These are phyloP conservation scores for Cossypha niveicapilla DNA, from an alignment of 2,797 vertebrate species.

Conservation along the genomic window DNA sequence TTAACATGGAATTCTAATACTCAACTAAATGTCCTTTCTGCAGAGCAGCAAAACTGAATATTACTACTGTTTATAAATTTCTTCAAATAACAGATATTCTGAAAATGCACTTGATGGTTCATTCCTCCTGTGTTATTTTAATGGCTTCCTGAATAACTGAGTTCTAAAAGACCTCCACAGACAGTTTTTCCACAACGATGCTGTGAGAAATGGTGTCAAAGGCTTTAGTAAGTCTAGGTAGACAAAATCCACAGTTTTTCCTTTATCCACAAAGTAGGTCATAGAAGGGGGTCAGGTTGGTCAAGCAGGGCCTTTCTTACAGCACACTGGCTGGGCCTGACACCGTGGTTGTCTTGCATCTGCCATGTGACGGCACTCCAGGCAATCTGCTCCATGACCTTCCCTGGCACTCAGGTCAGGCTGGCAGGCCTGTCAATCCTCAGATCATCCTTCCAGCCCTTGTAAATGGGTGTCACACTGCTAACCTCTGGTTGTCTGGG, in stretches of 20 bases:
- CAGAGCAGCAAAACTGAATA: not conserved
- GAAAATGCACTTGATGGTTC: not conserved
- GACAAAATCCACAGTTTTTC: not conserved
- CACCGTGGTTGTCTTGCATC: fast-evolving
- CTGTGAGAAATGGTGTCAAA: not conserved
- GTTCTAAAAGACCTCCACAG: not conserved
- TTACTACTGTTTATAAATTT: not conserved
- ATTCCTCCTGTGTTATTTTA: not conserved
- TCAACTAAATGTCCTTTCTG: not conserved
- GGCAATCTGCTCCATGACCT: not conserved
- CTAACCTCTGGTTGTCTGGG: not conserved
- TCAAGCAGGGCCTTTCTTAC: not conserved
- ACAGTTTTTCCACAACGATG: not conserved
- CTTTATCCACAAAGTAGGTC: not conserved
- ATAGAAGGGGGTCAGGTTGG: not conserved
- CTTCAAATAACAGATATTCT: not conserved
- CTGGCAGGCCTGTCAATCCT: not conserved
- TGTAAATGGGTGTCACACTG: not conserved
- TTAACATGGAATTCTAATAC: not conserved
- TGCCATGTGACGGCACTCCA: fast-evolving
- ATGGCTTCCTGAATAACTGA: not conserved
- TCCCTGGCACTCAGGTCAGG: not conserved
- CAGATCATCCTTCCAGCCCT: fast-evolving
- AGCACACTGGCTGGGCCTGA: not conserved
- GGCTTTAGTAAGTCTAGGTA: not conserved